These are phyloP conservation scores for Eurois occulta DNA, from an alignment of 2,888 invertebrate genomes.

Conservation along the genomic window DNA sequence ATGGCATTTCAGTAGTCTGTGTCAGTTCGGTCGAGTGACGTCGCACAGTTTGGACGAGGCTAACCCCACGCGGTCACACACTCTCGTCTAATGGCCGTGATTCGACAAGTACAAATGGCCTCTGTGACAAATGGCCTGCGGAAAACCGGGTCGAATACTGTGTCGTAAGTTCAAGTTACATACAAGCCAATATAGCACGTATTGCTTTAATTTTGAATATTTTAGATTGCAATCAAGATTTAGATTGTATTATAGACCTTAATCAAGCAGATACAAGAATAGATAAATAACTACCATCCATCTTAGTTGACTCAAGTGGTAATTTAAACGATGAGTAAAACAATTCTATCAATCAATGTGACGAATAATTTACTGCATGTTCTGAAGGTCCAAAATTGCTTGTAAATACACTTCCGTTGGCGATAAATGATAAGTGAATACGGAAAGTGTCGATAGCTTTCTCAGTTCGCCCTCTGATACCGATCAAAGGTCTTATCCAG, in stretches of 20 bases:
- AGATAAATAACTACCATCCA: slow-evolving; percentile 15
- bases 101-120: slow-evolving; percentile 91
- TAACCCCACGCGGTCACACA: slow-evolving; percentile 89
- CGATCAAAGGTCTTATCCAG: slow-evolving; percentile 83
- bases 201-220: slow-evolving; percentile 71
- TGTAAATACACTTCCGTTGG: slow-evolving; percentile 61
- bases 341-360: slow-evolving; percentile 16
- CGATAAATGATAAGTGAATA: slow-evolving; percentile 82
- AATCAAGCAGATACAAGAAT: slow-evolving; percentile 14
- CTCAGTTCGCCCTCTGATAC: slow-evolving; percentile 83
- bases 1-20: slow-evolving; percentile 74
- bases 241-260: slow-evolving; percentile 8
- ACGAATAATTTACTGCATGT: slow-evolving; percentile 42
- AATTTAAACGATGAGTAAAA: slow-evolving; percentile 44
- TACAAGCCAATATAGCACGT: slow-evolving; percentile 83
- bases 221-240: slow-evolving; percentile 48
- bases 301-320: slow-evolving; percentile 35
- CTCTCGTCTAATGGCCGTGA: slow-evolving; percentile 90
- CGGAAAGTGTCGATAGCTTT: slow-evolving; percentile 84
- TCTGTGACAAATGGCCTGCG: slow-evolving; percentile 89
- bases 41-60: slow-evolving; percentile 81
- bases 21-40: slow-evolving; percentile 71
- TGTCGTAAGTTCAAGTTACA: slow-evolving; percentile 84
- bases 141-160: slow-evolving; percentile 84
- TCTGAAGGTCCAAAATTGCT: slow-evolving; percentile 75